Evolutionary conservation across 2,113 vertebrate species (phyloP).

Genomic region (Orthonyx spaldingii): DNA sequence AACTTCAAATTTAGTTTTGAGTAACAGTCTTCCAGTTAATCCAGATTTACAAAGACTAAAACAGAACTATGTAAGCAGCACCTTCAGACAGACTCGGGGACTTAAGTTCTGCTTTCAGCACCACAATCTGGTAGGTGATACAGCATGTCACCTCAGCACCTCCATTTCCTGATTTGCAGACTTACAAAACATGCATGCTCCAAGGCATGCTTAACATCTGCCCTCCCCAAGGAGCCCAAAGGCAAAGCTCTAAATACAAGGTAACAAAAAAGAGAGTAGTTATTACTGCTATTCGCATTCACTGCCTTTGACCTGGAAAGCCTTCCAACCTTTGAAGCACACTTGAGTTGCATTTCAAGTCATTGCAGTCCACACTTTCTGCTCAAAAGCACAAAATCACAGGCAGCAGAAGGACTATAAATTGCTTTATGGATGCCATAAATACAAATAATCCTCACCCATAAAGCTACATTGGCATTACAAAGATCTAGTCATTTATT

Average conservation of each 20-base stretch:
- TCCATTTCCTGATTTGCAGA: neutral
- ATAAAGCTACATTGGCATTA: constrained; percentile 52
- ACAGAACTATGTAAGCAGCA: neutral
- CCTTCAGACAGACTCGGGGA: neutral
- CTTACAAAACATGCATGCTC: neutral
- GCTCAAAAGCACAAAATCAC: constrained; percentile 51
- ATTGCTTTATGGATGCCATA: constrained; percentile 47
- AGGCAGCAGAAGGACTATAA: constrained; percentile 41
- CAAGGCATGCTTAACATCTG: neutral
- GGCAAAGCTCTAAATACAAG: neutral
- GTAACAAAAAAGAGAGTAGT: neutral
- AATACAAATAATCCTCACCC: constrained; percentile 33
- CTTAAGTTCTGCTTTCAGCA: neutral
- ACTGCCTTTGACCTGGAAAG: constrained; percentile 19
- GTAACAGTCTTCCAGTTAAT: neutral
- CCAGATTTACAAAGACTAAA: neutral
- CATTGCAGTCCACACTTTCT: neutral
- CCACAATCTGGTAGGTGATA: neutral
- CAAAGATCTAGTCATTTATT: constrained; percentile 34
- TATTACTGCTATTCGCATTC: constrained; percentile 12
- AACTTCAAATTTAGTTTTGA: neutral
- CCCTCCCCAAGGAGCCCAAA: neutral
- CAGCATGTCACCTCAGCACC: neutral
- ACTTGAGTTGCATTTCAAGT: constrained; percentile 12
- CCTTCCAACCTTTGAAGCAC: constrained; percentile 12